phyloP scores from a whole-genome alignment of 92 coral and sea anemone species.

The Zoanthus sociatus region DNA sequence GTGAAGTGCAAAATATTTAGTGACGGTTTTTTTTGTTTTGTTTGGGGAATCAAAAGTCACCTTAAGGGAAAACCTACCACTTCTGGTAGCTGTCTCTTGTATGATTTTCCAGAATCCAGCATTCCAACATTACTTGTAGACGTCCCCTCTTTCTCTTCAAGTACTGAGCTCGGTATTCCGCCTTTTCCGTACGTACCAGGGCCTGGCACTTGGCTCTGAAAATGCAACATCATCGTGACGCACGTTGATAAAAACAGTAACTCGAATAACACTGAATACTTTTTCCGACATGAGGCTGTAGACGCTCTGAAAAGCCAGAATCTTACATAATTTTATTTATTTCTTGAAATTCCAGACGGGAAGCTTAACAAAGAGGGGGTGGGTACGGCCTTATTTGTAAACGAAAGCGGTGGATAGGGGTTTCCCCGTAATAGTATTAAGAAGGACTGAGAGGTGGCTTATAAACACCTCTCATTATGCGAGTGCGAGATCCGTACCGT shows the following conservation, averaged over 20 bases:
- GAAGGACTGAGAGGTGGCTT: too few relatives aligned
- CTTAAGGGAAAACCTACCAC: slow-evolving; percentile 71
- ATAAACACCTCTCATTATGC: too few relatives aligned
- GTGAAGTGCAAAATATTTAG: too few relatives aligned
- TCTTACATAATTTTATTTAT: too few relatives aligned
- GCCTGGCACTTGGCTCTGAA: slow-evolving; percentile 92
- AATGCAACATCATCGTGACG: neutral
- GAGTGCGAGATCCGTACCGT: too few relatives aligned
- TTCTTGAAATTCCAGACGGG: too few relatives aligned
- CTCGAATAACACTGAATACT: neutral
- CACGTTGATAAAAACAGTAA: neutral
- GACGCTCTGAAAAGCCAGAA: too few relatives aligned
- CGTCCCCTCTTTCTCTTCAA: slow-evolving; percentile 81
- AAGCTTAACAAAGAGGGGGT: too few relatives aligned
- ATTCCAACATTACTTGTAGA: slow-evolving; percentile 94
- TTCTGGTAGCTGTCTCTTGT: slow-evolving; percentile 90
- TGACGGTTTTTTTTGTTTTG: neutral
- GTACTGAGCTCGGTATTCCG: slow-evolving; percentile 91
- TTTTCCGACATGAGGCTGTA: too few relatives aligned
- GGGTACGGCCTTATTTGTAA: too few relatives aligned
- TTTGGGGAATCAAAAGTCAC: neutral
- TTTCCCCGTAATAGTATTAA: too few relatives aligned
- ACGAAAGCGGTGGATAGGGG: too few relatives aligned
- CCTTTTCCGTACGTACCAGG: slow-evolving; percentile 99
- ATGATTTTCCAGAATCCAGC: slow-evolving; percentile 95